phyloP scores from a whole-genome alignment of 2,888 invertebrate species.

The Chrysolina americana region DNA sequence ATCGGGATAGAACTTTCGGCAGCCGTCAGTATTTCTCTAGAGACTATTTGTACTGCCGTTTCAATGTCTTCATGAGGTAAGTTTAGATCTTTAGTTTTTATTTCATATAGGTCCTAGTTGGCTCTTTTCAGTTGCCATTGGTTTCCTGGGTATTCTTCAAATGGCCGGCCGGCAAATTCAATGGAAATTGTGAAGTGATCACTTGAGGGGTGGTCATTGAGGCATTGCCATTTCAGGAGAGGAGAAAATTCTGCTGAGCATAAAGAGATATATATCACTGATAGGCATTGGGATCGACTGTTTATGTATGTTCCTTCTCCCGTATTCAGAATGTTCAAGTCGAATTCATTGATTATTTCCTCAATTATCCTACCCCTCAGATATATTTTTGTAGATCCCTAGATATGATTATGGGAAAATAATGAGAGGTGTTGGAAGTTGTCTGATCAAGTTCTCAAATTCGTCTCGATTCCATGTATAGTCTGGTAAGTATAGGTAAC shows the following conservation, averaged over 20 bases:
- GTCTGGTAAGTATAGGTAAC: conserved; percentile 26
- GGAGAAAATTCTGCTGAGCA: conserved; percentile 16
- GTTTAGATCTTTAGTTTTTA: neutral
- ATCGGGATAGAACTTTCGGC: too few species aligned
- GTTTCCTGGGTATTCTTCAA: too few species aligned
- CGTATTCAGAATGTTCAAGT: conserved; percentile 25
- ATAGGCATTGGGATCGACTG: neutral
- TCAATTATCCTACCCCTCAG: conserved; percentile 18
- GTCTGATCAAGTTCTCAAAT: neutral
- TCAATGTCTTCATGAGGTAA: neutral
- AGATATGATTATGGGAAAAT: conserved; percentile 38
- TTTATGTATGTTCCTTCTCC: conserved; percentile 27
- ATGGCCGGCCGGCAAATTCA: neutral
- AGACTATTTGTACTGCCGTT: too few species aligned
- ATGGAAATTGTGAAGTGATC: conserved; percentile 22
- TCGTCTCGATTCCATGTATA: conserved; percentile 3
- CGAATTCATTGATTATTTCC: neutral
- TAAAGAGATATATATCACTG: conserved; percentile 13
- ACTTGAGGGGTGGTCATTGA: conserved; percentile 1
- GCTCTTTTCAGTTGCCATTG: conserved; percentile 12
- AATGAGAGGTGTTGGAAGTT: conserved; percentile 41
- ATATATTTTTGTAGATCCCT: conserved; percentile 32
- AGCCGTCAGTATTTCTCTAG: too few species aligned
- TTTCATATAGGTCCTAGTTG: neutral
- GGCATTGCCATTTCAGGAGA: neutral